Evolutionary conservation across 2,888 invertebrate species (phyloP).

Genomic region (Ochropacha duplaris): DNA sequence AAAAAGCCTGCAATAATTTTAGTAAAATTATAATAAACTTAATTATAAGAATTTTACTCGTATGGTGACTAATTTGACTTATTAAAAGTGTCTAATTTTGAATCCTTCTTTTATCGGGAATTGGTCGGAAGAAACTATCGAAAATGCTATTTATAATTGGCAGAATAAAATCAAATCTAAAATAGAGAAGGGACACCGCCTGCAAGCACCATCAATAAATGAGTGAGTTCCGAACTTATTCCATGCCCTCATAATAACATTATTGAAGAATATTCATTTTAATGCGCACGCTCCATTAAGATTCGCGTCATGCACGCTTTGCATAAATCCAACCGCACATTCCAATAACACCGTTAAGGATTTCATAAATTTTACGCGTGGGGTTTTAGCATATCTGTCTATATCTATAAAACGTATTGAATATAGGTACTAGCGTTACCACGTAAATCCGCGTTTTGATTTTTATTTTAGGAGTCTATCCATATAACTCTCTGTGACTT

Average conservation of each 20-base stretch:
- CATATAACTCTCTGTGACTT: too few relatives aligned
- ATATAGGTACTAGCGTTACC: background rate
- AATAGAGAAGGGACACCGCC: background rate
- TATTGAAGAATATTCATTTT: conserved; percentile 49
- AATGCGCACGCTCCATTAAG: conserved; percentile 44
- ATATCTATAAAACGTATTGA: background rate
- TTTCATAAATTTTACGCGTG: conserved; percentile 41
- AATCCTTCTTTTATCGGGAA: too few relatives aligned
- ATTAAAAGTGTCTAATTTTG: too few relatives aligned
- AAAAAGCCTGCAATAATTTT: too few relatives aligned
- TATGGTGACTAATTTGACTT: too few relatives aligned
- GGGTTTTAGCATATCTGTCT: conserved; percentile 11
- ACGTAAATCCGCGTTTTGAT: background rate
- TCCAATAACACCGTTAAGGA: conserved; percentile 44
- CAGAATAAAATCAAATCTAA: background rate
- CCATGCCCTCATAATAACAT: conserved; percentile 31
- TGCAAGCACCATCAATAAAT: conserved; percentile 29
- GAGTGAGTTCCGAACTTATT: conserved; percentile 25
- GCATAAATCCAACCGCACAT: conserved; percentile 36
- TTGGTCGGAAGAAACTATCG: too few relatives aligned
- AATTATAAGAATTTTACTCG: too few relatives aligned
- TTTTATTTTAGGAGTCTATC: too few relatives aligned
- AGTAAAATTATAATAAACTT: too few relatives aligned
- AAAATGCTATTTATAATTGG: background rate
- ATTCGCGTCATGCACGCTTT: conserved; percentile 42